Evolutionary conservation across 92 coral and sea anemone species (phyloP).

Genomic region (Scolanthus callimorphus): DNA sequence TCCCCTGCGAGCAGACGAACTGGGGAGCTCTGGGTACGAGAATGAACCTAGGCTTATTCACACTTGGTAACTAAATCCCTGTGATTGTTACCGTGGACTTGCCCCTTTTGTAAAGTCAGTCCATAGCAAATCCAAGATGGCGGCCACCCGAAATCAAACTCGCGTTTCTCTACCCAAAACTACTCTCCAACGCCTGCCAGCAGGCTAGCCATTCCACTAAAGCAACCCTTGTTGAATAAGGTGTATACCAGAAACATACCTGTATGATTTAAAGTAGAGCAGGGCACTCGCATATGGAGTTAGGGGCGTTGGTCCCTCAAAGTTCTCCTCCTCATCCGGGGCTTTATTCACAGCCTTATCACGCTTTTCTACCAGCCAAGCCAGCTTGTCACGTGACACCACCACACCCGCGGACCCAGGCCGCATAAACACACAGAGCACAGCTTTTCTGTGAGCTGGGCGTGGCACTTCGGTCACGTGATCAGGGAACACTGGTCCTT

Average conservation of each 20-base stretch:
- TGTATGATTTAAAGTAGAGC: slow-evolving; percentile 83
- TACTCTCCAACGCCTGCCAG: too few species aligned
- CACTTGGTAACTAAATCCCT: too few species aligned
- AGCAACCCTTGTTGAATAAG: too few species aligned
- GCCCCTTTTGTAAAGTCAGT: too few species aligned
- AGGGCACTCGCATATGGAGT: slow-evolving; percentile 61
- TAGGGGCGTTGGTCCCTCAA: slow-evolving; percentile 20
- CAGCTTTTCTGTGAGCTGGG: slow-evolving; percentile 53
- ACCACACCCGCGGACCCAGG: slow-evolving; percentile 4
- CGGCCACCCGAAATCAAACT: too few species aligned
- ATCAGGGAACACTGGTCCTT: slow-evolving; percentile 47
- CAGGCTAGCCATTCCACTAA: too few species aligned
- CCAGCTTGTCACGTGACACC: slow-evolving; percentile 2
- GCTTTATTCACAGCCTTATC: slow-evolving; percentile 2
- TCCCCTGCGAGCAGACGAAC: too few species aligned
- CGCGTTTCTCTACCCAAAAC: too few species aligned
- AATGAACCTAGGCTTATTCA: too few species aligned
- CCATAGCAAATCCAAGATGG: too few species aligned
- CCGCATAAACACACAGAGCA: slow-evolving; percentile 68
- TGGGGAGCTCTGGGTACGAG: too few species aligned
- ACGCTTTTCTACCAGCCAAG: neutral
- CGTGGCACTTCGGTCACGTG: slow-evolving; percentile 44
- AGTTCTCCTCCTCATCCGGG: neutral
- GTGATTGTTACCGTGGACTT: too few species aligned
- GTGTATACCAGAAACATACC: slow-evolving; percentile 41